phyloP scores from a whole-genome alignment of 2,888 invertebrate genomes.

The Cantharis nigra region DNA sequence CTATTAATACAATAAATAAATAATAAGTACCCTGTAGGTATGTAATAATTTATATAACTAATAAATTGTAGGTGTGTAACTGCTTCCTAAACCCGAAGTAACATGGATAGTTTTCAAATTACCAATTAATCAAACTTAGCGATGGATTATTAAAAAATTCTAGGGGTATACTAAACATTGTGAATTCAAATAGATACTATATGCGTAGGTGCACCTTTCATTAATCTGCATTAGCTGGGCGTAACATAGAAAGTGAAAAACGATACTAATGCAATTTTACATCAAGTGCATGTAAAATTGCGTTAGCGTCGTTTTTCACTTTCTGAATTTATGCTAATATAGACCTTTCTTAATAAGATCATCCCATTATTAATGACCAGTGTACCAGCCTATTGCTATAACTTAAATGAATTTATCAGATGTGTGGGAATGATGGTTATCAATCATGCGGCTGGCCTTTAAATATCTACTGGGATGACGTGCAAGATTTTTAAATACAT shows the following conservation, averaged over 20 bases:
- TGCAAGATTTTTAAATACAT: slow-evolving; percentile 11
- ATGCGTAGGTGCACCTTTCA: slow-evolving; percentile 26
- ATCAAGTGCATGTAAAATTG: not conserved
- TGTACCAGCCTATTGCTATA: slow-evolving; percentile 36
- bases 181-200: not conserved
- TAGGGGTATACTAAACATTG: not conserved
- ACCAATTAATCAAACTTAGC: not conserved
- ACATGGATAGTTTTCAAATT: not conserved
- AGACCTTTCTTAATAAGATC: slow-evolving; percentile 39
- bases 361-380: slow-evolving; percentile 41
- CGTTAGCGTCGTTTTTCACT: not conserved
- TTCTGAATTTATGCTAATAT: slow-evolving; percentile 41
- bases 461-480: slow-evolving; percentile 23
- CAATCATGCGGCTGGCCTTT: slow-evolving; percentile 32
- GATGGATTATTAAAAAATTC: not conserved
- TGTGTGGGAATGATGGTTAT: slow-evolving; percentile 31
- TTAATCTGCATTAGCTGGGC: slow-evolving; percentile 18
- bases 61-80: not conserved
- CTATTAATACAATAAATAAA: not conserved
- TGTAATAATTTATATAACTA: not conserved
- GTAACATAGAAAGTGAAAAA: slow-evolving; percentile 32
- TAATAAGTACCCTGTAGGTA: not conserved
- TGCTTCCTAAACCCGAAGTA: not conserved
- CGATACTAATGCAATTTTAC: slow-evolving; percentile 29
- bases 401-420: slow-evolving; percentile 40